Percentiles rank a stretch among this genome's conserved stretches.
These are phyloP conservation scores for Nyctibius bracteatus DNA, from an alignment of 2,113 vertebrate genomes.

Conservation along the genomic window DNA sequence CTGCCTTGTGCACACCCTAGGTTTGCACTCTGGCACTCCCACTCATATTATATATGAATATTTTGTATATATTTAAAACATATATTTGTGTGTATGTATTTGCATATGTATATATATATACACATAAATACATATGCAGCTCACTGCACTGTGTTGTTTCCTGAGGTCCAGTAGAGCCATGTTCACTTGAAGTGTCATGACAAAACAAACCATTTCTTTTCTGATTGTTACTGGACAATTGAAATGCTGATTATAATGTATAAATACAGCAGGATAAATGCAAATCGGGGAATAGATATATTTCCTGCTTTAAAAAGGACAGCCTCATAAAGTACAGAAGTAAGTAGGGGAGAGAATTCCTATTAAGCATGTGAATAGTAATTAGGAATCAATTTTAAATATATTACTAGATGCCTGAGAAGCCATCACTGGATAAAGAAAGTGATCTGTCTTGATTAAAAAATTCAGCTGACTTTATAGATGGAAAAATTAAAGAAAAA, in stretches of 20 bases:
- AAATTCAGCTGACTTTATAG: not conserved
- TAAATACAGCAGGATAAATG: not conserved
- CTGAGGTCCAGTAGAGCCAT: not conserved
- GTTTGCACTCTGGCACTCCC: not conserved
- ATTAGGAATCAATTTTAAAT: not conserved
- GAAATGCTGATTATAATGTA: not conserved
- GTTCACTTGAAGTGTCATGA: not conserved
- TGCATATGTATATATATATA: not conserved
- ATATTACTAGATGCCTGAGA: not conserved
- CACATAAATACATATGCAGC: not conserved
- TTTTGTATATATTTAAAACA: not conserved
- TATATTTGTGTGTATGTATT: not conserved
- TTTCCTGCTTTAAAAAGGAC: not conserved
- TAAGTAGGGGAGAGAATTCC: not conserved
- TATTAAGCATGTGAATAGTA: not conserved
- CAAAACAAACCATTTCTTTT: not conserved
- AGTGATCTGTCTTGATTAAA: not conserved
- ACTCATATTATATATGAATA: not conserved
- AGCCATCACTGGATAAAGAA: not conserved
- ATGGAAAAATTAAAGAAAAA: not conserved
- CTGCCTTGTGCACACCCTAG: not conserved
- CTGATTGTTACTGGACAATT: not conserved
- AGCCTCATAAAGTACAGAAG: not conserved
- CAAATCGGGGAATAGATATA: fast-evolving
- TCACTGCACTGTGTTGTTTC: not conserved